These are phyloP conservation scores for Lithobates sylvaticus DNA, from an alignment of 2,797 vertebrate genomes.

Conservation along the genomic window DNA sequence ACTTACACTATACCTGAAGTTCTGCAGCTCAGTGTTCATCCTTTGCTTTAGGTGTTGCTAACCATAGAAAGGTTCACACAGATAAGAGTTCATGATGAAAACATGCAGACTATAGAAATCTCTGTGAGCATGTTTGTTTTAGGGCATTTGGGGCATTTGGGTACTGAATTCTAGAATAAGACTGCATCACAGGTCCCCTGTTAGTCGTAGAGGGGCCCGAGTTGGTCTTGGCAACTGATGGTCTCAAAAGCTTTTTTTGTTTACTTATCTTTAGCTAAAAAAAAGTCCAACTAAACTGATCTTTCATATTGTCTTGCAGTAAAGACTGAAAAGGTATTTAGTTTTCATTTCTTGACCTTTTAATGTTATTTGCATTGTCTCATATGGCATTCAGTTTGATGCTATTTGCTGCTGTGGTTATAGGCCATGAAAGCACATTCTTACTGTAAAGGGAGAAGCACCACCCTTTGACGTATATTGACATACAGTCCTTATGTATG, in stretches of 20 bases:
- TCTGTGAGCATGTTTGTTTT: too few species aligned
- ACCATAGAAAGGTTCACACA: too few species aligned
- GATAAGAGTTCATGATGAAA: too few species aligned
- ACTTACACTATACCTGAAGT: too few species aligned
- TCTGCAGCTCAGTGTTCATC: too few species aligned
- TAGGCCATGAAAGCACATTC: not conserved
- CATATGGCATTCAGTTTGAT: not conserved
- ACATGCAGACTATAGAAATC: too few species aligned
- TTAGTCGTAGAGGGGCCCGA: not conserved
- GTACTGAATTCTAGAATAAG: not conserved
- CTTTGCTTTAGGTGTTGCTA: too few species aligned
- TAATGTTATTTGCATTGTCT: not conserved
- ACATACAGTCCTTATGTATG: too few species aligned
- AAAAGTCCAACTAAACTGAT: not conserved
- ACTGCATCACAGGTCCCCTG: not conserved
- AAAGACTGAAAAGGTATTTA: not conserved
- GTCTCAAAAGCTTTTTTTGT: too few species aligned
- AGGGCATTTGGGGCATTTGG: not conserved
- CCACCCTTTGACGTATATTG: not conserved
- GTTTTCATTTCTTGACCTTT: not conserved
- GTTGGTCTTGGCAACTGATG: not conserved
- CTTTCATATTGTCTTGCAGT: not conserved
- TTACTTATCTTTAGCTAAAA: too few species aligned
- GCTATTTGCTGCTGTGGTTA: not conserved
- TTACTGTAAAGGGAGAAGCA: not conserved